phyloP scores from a whole-genome alignment of 2,888 invertebrate species.

The Byasa hedistus region DNA sequence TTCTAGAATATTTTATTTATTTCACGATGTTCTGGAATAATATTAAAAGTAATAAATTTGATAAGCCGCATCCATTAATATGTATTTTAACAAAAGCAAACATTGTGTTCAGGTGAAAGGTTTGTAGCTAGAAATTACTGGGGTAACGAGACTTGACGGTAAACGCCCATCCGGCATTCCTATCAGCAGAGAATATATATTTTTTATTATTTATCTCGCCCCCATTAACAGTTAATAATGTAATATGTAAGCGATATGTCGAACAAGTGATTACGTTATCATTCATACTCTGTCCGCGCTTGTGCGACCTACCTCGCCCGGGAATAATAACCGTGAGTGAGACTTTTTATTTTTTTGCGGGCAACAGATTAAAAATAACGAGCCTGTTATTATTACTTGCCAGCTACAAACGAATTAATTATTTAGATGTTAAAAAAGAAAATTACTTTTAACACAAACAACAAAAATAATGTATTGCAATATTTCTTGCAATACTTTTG shows the following conservation, averaged over 20 bases:
- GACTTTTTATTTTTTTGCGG: conserved; percentile 7
- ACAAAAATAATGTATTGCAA: no score
- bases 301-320: conserved; percentile 14
- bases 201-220: conserved; percentile 17
- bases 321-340: conserved; percentile 17
- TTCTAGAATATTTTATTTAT: no score
- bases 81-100: no score
- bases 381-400: background rate
- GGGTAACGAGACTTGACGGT: background rate
- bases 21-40: no score
- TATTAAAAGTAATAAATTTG: no score
- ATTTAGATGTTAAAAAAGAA: background rate
- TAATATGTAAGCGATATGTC: conserved; percentile 22
- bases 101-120: background rate
- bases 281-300: conserved; percentile 17
- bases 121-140: background rate
- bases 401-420: background rate
- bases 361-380: conserved; percentile 1
- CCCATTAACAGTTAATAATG: conserved; percentile 28
- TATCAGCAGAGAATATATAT: conserved; percentile 8
- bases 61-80: no score
- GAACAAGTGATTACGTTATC: conserved; percentile 26
- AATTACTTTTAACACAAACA: background rate
- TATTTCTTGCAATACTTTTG: no score
- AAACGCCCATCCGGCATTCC: background rate